phyloP scores from a whole-genome alignment of 2,797 vertebrate genomes.

The Sebastolobus altivelis region DNA sequence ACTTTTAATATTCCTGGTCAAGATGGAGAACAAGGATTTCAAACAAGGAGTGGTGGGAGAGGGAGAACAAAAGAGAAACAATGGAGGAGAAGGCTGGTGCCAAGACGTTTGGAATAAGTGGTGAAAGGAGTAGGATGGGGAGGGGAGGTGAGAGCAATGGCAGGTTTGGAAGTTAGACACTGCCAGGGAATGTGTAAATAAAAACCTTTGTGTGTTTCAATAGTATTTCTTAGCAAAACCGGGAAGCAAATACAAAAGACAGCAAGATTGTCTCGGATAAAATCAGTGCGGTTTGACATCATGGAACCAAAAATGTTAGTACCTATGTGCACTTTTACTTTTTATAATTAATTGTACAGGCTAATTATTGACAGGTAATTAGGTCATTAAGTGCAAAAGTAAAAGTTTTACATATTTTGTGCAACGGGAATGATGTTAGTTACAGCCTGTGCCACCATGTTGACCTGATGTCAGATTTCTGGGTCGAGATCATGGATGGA shows the following conservation, averaged over 20 bases:
- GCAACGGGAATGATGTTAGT: not conserved
- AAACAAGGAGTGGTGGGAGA: not conserved
- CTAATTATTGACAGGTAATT: not conserved
- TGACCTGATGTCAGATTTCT: conserved; percentile 3
- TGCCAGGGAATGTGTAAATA: not conserved
- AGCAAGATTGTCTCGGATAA: not conserved
- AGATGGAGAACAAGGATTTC: conserved; percentile 49
- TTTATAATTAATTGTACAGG: not conserved
- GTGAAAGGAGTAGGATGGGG: not conserved
- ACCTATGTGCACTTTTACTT: not conserved
- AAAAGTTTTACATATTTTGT: not conserved
- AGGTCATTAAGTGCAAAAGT: not conserved
- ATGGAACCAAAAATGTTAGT: not conserved
- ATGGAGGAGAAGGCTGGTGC: not conserved
- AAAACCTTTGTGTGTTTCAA: not conserved
- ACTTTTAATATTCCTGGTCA: conserved; percentile 74
- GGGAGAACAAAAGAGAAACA: not conserved
- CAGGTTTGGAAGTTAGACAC: not conserved
- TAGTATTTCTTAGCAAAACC: not conserved
- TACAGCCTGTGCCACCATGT: not conserved
- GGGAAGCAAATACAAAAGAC: not conserved
- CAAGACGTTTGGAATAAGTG: conserved; percentile 6
- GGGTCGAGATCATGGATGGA: no score
- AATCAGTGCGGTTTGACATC: not conserved
- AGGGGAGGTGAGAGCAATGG: not conserved